Evolutionary conservation across 2,888 invertebrate genomes (phyloP), one percentile per base, ranked within the genome.

Genomic region (Eristalis tenax): DNA sequence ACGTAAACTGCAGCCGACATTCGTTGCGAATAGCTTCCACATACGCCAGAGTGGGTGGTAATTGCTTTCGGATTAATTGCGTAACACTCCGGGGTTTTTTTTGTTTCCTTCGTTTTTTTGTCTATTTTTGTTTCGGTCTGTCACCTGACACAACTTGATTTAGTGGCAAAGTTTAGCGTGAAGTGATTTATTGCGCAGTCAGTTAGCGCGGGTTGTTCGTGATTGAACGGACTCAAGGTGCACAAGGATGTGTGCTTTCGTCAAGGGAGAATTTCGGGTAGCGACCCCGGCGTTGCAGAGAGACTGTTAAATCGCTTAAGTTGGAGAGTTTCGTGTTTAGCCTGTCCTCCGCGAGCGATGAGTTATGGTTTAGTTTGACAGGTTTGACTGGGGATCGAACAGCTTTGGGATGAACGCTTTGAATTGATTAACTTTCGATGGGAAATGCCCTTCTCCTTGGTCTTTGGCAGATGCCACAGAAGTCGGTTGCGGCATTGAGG

Each of bases 101-200:
- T 32, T 22, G 0, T 23, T 23, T 50, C n/a, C n/a, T n/a, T 38
- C 38, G 22, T 40, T 61, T 1, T 26, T n/a, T 40, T n/a, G 13
- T 13, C 11, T 32, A 8, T 23, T 57, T 56, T 18, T 26, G 28
- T 18, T 22, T 57, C 63, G 18, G 50, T 50, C 50, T 50, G 50
- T 50, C 50, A 50, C 50, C 50, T 84, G 80, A 84, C 80, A 73
- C 43, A 11, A 66, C 63, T n/a, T 80, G 84, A 80, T 68, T 80
- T 63, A 75, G 43, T 74, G 28, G 32, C 35, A 18, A 74, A 66
- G 50, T 73, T 73, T 66, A 50, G 73, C 15, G 28, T 23, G 66
- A 74, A 68, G 73, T 73, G 74, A 74, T 80, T 80, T 80, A 80
- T 80, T 68, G 28, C 68, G 43, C 26, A 63, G 35, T 57, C 59